Conservation (phyloP, 2,888 invertebrate genomes). For the Dinocampus coccinellae region DNA sequence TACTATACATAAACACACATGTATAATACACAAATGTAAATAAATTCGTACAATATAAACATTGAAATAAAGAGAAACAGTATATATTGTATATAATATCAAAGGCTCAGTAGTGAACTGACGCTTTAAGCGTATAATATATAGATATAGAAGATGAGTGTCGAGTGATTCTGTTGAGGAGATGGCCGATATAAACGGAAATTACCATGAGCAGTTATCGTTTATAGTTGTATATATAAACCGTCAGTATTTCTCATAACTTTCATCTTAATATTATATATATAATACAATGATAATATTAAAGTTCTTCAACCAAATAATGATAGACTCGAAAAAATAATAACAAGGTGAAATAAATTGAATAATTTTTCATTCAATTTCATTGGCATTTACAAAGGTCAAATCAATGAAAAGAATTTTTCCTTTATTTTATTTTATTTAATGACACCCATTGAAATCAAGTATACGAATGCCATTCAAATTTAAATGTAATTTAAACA, state of each 20-base stretch:
- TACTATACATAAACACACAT: not conserved
- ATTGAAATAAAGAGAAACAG: not conserved
- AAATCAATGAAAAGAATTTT: not conserved
- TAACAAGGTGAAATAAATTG: not conserved
- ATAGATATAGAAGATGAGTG: slow-evolving; percentile 25
- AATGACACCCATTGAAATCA: not conserved
- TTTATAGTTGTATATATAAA: slow-evolving; percentile 44
- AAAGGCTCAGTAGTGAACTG: not conserved
- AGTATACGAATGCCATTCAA: no score
- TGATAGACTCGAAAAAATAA: not conserved
- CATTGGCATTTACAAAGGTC: not conserved
- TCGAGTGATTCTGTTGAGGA: slow-evolving; percentile 50
- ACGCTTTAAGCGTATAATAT: slow-evolving; percentile 7
- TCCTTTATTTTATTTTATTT: not conserved
- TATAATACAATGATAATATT: not conserved
- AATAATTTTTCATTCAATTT: not conserved
- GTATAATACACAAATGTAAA: not conserved
- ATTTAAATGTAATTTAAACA: no score
- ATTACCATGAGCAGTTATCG: slow-evolving; percentile 56
- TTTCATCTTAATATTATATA: not conserved
- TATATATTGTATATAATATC: not conserved
- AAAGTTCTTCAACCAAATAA: not conserved
- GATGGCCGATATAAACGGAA: slow-evolving; percentile 59
- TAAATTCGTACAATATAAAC: not conserved
- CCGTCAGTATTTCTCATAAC: not conserved